Conservation (phyloP, 1,140 invertebrate genomes). For the Paraescarpia echinospica region DNA sequence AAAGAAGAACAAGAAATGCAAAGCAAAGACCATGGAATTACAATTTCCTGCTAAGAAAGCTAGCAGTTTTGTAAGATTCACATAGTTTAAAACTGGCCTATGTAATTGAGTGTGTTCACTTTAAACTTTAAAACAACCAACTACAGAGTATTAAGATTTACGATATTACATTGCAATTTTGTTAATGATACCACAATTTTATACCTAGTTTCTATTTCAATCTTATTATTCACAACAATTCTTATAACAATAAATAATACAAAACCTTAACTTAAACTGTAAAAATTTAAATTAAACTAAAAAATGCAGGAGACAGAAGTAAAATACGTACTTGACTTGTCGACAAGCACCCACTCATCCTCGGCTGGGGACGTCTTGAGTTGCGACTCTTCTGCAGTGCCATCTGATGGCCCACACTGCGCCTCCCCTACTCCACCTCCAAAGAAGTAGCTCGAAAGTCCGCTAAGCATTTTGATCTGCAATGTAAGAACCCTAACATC, state of each 20-base stretch:
- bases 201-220: neutral
- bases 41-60: neutral
- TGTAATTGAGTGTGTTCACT: too few relatives aligned
- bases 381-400: constrained; percentile 14
- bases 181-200: neutral
- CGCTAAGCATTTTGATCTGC: constrained; percentile 21
- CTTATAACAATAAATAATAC: neutral
- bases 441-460: constrained; percentile 21
- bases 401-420: constrained; percentile 12
- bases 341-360: constrained; percentile 27
- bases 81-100: too few relatives aligned
- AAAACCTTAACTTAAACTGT: too few relatives aligned
- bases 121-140: too few relatives aligned
- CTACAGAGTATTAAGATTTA: too few relatives aligned
- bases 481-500: constrained; percentile 29
- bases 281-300: neutral
- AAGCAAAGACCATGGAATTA: neutral
- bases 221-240: neutral
- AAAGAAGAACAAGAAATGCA: neutral
- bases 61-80: neutral
- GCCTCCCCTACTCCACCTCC: neutral
- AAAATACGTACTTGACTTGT: constrained; percentile 20
- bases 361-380: constrained; percentile 31
- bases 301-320: neutral
- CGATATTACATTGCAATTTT: too few relatives aligned